Evolutionary conservation across 30 jellyfish, hydroid and myxozoan species (phyloP).

Genomic region (Aurelia coerulea): DNA sequence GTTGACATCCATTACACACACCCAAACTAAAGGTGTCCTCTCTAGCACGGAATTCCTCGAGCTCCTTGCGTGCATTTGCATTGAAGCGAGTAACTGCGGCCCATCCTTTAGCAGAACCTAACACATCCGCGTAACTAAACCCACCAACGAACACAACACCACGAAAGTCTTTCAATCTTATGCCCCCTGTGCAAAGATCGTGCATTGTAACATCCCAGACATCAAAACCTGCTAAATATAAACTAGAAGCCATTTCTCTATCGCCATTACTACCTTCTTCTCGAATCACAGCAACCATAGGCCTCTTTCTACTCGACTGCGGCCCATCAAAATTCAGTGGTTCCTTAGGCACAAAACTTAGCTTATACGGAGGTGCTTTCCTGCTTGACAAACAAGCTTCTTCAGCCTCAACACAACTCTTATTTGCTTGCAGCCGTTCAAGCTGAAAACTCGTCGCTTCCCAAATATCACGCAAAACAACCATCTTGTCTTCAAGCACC

Average conservation of each 20-base stretch:
- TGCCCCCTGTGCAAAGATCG: conserved; percentile 63
- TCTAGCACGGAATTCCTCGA: conserved; percentile 76
- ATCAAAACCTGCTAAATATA: conserved; percentile 84
- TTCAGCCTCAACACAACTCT: conserved; percentile 73
- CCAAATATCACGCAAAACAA: conserved; percentile 71
- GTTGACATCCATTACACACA: conserved; percentile 95
- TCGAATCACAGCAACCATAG: conserved; percentile 84
- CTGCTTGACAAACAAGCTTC: conserved; percentile 41
- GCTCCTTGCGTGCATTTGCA: conserved; percentile 62
- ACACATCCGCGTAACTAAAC: conserved; percentile 92
- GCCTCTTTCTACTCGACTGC: conserved; percentile 1
- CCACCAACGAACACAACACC: conserved; percentile 95
- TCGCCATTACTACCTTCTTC: conserved; percentile 97
- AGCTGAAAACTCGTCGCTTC: conserved; percentile 88
- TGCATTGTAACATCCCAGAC: conserved; percentile 92
- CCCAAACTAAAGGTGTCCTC: conserved; percentile 92
- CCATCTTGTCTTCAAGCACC: conserved; percentile 57
- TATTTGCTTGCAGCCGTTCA: conserved; percentile 81
- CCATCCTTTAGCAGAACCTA: conserved; percentile 98
- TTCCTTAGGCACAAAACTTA: conserved; percentile 62
- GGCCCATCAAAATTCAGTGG: neutral
- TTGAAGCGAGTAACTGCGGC: conserved; percentile 79
- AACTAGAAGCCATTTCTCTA: conserved; percentile 87
- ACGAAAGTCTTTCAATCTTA: conserved; percentile 53
- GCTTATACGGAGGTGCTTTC: conserved; percentile 51